These are phyloP conservation scores for Semibalanus balanoides DNA, from an alignment of 1,140 invertebrate genomes.

Conservation along the genomic window DNA sequence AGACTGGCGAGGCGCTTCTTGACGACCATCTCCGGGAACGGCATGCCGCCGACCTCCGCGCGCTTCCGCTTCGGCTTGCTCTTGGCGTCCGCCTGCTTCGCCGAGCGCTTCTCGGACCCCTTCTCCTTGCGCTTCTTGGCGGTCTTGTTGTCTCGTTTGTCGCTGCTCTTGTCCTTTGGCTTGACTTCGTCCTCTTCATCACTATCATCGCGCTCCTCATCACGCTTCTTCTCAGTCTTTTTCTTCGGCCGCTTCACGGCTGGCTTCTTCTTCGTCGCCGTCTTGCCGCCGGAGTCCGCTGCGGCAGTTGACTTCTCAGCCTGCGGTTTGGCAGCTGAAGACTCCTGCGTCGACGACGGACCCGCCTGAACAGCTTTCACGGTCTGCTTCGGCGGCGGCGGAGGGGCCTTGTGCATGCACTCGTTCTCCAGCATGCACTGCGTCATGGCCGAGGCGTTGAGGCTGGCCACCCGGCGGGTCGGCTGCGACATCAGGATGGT, in stretches of 20 bases:
- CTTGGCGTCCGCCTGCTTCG: slow-evolving; percentile 17
- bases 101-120: slow-evolving; percentile 9
- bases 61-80: slow-evolving; percentile 16
- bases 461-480: slow-evolving; percentile 52
- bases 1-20: slow-evolving; percentile 81
- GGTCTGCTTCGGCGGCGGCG: slow-evolving; percentile 7
- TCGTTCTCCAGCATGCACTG: slow-evolving; percentile 83
- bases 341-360: slow-evolving; percentile 8
- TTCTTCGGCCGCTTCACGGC: slow-evolving; percentile 18
- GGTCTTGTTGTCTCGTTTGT: slow-evolving; percentile 18
- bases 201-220: slow-evolving; percentile 15
- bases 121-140: slow-evolving; percentile 19
- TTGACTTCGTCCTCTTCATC: slow-evolving; percentile 22
- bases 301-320: slow-evolving; percentile 16
- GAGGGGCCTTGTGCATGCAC: slow-evolving; percentile 28
- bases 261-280: slow-evolving; percentile 30
- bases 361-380: neutral
- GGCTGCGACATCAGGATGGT: slow-evolving; percentile 3
- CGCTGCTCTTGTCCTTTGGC: slow-evolving; percentile 13
- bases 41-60: slow-evolving; percentile 38
- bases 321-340: slow-evolving; percentile 11
- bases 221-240: slow-evolving; percentile 14
- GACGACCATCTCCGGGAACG: slow-evolving; percentile 60
- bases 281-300: slow-evolving; percentile 28
- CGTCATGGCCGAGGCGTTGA: slow-evolving; percentile 81